A percentile compares a stretch with the other conserved stretches of the same genome.
phyloP scores from a whole-genome alignment of 2,888 invertebrate genomes.

The Reticulitermes lucifugus region DNA sequence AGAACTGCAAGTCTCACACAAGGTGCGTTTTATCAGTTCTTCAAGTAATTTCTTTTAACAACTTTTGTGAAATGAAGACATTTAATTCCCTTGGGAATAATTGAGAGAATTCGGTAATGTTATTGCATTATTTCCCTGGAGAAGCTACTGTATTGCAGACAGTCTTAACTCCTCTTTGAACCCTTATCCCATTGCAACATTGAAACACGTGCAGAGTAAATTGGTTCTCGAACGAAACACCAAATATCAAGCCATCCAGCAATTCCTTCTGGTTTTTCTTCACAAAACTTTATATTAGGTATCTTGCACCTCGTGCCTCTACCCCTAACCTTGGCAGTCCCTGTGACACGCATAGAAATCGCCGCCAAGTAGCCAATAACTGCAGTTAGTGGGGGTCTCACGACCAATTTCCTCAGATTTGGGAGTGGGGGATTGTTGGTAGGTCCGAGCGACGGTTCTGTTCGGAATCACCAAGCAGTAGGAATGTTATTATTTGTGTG shows the following conservation, averaged over 20 bases:
- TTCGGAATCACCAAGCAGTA: constrained; percentile 60
- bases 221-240: constrained; percentile 49
- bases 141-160: not conserved
- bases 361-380: constrained; percentile 65
- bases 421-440: constrained; percentile 63
- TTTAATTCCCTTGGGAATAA: no score
- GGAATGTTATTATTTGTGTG: constrained; percentile 43
- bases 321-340: constrained; percentile 57
- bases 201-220: constrained; percentile 51
- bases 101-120: no score
- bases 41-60: no score
- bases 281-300: constrained; percentile 44
- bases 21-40: no score
- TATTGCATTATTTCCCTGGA: no score
- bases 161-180: not conserved
- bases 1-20: no score
- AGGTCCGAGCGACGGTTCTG: constrained; percentile 56
- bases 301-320: constrained; percentile 32
- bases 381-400: constrained; percentile 57
- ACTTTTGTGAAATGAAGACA: no score
- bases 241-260: constrained; percentile 47
- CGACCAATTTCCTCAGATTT: constrained; percentile 65
- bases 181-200: constrained; percentile 3
- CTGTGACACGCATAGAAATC: constrained; percentile 66
- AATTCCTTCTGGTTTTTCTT: constrained; percentile 17